A percentile compares a stretch with the other conserved stretches of the same genome.
phyloP scores from a whole-genome alignment of 2,797 vertebrate species.

The Dryobates pubescens region DNA sequence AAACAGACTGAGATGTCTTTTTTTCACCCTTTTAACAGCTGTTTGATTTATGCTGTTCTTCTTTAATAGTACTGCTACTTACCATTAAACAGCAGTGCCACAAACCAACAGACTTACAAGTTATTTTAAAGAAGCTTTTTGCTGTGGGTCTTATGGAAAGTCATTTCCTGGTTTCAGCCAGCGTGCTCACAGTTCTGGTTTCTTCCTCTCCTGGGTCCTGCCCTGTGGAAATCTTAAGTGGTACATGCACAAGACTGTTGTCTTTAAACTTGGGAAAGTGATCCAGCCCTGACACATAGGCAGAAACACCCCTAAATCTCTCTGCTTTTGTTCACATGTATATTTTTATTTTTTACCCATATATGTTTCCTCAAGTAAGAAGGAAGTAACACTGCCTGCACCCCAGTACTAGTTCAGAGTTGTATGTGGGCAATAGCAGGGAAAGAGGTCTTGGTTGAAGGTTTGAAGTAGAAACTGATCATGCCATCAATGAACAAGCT shows the following conservation, averaged over 20 bases:
- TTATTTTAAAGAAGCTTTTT: slow-evolving; percentile 32
- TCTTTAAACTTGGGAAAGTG: background rate
- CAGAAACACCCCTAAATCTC: background rate
- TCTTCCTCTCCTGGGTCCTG: background rate
- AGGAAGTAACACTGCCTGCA: background rate
- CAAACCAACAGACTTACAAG: background rate
- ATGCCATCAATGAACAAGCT: background rate
- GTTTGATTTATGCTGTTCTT: background rate
- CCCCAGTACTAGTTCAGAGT: background rate
- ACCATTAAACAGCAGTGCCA: background rate
- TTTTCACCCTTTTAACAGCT: background rate
- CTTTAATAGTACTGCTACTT: background rate
- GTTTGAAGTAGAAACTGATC: background rate
- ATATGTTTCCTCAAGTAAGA: background rate
- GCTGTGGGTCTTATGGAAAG: slow-evolving; percentile 6
- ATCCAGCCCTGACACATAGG: background rate
- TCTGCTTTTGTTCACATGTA: background rate
- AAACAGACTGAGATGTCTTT: background rate
- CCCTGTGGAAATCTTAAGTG: background rate
- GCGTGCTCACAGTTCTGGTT: background rate
- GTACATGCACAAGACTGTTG: fast-evolving
- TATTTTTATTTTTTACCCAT: background rate
- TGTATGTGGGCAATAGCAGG: background rate
- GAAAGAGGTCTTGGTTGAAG: background rate
- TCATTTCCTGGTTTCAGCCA: background rate